Base-by-base conservation (phyloP, 2,113 vertebrate genomes). In the Oophaga pumilio region DNA sequence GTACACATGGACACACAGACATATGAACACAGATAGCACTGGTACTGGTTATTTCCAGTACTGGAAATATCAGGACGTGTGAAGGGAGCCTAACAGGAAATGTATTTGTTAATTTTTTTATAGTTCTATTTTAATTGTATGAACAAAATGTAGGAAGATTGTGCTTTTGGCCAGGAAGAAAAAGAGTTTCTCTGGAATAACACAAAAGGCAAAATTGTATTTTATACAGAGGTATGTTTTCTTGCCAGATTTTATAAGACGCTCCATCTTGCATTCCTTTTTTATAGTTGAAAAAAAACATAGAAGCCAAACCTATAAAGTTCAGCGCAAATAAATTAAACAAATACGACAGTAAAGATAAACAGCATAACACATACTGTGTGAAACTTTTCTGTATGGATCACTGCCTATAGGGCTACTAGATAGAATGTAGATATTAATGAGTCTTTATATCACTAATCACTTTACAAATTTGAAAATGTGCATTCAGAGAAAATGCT, bases 231-330 rank as follows among this genome's bases (percentile, higher is more conserved):
- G 26, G 4, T 24, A 10, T 77, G 14, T 43, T 24, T 12, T 81
- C 57, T 62, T 81, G 26, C 28, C 28, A 43, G 9, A 64, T 64
- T 81, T 81, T 28, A 28, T 62, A 33, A 13, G 17, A 81, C 5
- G 6, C 10, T 62, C 24, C 43, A 81, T 81, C 26, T 64, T 62
- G 28, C 78, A 81, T 81, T 81, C 24, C 26, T 49, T 15, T 80
- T 81, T 81, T 33, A 81, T 81, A 81, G 22, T 62, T 81, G 43
- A 8, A 80, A 79, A 59, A 2, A 80, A n/a, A 80, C 73, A 76
- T 49, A 20, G 17, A 76, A 50, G 2, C 4, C 43, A 33, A 59
- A 81, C 50, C 78, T 20, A 62, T 18, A 62, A 62, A 62, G n/a
- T 80, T 80, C 8, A 80, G 78, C 78, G 60, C 53, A 26, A 11